A percentile compares a stretch with the other conserved stretches of the same genome.
These are phyloP conservation scores for Penaeus vannamei DNA, from an alignment of 1,140 invertebrate species.

Conservation along the genomic window DNA sequence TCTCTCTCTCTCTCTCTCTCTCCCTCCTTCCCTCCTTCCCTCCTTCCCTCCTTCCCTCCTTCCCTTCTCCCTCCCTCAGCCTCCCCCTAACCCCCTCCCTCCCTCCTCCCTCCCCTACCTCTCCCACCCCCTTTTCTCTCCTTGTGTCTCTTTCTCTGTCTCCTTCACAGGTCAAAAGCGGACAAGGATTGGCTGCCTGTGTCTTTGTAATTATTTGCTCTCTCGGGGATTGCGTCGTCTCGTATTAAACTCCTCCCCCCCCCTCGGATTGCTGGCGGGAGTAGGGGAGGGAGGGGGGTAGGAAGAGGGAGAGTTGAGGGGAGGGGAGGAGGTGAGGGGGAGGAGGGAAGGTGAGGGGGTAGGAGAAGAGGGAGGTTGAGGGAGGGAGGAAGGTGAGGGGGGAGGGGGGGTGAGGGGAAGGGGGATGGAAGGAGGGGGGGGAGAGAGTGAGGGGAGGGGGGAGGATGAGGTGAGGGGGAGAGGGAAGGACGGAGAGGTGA, in stretches of 20 bases:
- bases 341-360: neutral
- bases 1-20: too few relatives aligned
- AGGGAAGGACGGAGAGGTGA: neutral
- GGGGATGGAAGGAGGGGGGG: neutral
- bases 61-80: too few relatives aligned
- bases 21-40: too few relatives aligned
- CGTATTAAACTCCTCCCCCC: too few relatives aligned
- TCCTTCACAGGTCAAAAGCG: neutral
- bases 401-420: neutral
- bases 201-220: too few relatives aligned
- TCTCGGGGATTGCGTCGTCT: too few relatives aligned
- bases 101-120: too few relatives aligned
- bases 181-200: neutral
- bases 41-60: too few relatives aligned
- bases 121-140: too few relatives aligned
- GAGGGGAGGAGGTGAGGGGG: neutral
- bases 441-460: neutral
- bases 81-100: too few relatives aligned
- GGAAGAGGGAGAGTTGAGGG: neutral
- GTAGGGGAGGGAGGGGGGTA: neutral
- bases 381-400: neutral
- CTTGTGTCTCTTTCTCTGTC: too few relatives aligned
- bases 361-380: neutral
- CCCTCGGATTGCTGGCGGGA: too few relatives aligned
- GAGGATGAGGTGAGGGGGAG: neutral